Conservation (phyloP, 2,888 invertebrate species). For the Caenorhabditis sinica region DNA sequence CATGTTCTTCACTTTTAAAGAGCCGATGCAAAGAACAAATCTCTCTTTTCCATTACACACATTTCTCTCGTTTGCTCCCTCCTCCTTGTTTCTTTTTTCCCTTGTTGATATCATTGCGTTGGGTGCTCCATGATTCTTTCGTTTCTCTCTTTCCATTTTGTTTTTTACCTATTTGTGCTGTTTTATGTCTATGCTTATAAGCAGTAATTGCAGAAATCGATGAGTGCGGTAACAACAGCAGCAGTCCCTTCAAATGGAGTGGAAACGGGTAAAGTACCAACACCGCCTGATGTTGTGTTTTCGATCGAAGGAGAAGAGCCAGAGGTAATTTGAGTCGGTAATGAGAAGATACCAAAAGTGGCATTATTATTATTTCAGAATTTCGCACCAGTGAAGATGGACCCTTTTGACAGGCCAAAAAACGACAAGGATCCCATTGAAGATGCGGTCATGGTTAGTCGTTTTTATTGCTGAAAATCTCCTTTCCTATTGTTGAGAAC, state of each 20-base stretch:
- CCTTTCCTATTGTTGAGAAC: too few relatives aligned
- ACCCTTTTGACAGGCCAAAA: slow-evolving; percentile 60
- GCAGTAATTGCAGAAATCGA: slow-evolving; percentile 43
- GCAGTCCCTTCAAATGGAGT: slow-evolving; percentile 29
- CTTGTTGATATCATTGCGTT: slow-evolving; percentile 48
- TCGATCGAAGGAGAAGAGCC: slow-evolving; percentile 22
- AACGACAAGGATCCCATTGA: slow-evolving; percentile 31
- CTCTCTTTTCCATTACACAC: slow-evolving; percentile 46
- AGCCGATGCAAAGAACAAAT: slow-evolving; percentile 25
- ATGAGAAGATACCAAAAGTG: neutral
- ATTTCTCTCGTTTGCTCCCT: neutral
- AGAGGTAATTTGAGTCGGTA: neutral
- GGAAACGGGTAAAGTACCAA: slow-evolving; percentile 11
- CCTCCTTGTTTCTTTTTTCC: slow-evolving; percentile 16
- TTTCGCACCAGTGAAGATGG: slow-evolving; percentile 5
- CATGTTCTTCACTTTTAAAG: slow-evolving; percentile 46
- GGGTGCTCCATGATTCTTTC: slow-evolving; percentile 25
- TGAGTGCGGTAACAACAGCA: slow-evolving; percentile 14
- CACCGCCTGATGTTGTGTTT: slow-evolving; percentile 38
- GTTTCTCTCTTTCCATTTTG: slow-evolving; percentile 18
- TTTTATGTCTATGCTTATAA: slow-evolving; percentile 12
- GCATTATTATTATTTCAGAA: slow-evolving; percentile 8
- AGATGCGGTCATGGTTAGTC: slow-evolving; percentile 49
- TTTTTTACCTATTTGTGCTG: slow-evolving; percentile 3
- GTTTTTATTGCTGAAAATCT: neutral